phyloP scores from a whole-genome alignment of 2,797 vertebrate genomes.

The Octomys mimax region DNA sequence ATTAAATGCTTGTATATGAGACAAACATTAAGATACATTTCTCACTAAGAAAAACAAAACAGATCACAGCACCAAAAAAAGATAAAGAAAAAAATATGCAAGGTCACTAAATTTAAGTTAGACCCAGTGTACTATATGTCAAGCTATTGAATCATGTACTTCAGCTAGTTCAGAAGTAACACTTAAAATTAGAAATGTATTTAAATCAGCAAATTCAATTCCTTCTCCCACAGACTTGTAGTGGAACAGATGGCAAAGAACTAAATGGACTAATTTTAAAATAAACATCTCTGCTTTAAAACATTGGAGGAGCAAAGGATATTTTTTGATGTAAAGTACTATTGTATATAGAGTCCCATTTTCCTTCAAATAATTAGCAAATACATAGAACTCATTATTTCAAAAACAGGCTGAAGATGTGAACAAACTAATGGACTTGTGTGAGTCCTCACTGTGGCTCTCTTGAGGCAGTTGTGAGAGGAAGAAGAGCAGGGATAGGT shows the following conservation, averaged over 20 bases:
- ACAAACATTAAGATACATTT: conserved; percentile 43
- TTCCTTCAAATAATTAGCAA: background rate
- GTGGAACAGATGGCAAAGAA: background rate
- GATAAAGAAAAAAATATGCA: conserved; percentile 2
- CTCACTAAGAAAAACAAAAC: conserved; percentile 4
- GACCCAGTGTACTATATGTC: background rate
- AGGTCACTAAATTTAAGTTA: conserved; percentile 51
- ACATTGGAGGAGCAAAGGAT: background rate
- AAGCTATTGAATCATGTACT: background rate
- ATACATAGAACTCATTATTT: background rate
- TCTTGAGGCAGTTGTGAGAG: background rate
- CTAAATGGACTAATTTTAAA: conserved; percentile 46
- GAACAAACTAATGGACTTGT: background rate
- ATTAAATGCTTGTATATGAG: conserved; percentile 23
- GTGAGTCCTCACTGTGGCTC: background rate
- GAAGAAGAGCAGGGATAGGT: background rate
- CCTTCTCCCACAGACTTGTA: background rate
- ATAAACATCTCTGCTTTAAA: background rate
- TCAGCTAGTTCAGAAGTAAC: conserved; percentile 43
- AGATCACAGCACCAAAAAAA: background rate
- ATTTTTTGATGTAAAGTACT: background rate
- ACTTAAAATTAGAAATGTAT: background rate
- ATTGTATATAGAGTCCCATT: background rate
- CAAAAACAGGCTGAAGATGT: background rate
- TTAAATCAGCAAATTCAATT: conserved; percentile 17